Evolutionary conservation across 1,140 invertebrate genomes (phyloP), one percentile per base, ranked within the genome.

Genomic region (Drosophila nannoptera): DNA sequence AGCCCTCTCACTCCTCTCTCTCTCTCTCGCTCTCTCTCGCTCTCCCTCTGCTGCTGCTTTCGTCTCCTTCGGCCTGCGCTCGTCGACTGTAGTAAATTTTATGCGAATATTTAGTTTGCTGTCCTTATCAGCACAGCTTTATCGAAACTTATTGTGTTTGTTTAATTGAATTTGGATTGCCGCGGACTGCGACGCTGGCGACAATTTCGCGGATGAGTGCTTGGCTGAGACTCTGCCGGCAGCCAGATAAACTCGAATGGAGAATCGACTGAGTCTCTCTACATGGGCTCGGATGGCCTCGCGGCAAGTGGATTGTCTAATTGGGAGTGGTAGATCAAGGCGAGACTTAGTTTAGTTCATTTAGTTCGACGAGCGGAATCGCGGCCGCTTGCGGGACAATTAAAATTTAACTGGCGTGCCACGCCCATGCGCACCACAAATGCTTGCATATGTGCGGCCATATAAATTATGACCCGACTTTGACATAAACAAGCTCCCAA

Each of bases 121-220:
- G 49, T 55, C 64, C 66, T 88, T 88, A 88, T 88, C 87, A 77
- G 73, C 48, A 33, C 55, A 72, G 87, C 83, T 88, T 88, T 88
- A 88, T 88, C 87, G 75, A 71, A 89, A 87, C 84, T 89, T 89
- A 88, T 89, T 89, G 87, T 89, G 83, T 89, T 88, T 89, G 87
- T 89, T 89, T 89, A 89, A 89, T 89, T 89, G 87, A 89, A 89
- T 89, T 89, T 86, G 75, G 83, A 89, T 88, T 87, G 82, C 74
- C 65, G 59, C 74, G 68, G 63, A 54, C 63, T 40, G 38, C 60
- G 40, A 54, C 52, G 50, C 58, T 35, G 59, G 55, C 58, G 81
- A 86, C 81, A 86, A 86, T 86, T 86, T 86, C 81, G 82, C 81
- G 81, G 69, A 36, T 86, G 68, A 86, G 67, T 86, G 81, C 60